phyloP scores from a whole-genome alignment of 1,140 invertebrate genomes.

The Pachypsylla venusta region DNA sequence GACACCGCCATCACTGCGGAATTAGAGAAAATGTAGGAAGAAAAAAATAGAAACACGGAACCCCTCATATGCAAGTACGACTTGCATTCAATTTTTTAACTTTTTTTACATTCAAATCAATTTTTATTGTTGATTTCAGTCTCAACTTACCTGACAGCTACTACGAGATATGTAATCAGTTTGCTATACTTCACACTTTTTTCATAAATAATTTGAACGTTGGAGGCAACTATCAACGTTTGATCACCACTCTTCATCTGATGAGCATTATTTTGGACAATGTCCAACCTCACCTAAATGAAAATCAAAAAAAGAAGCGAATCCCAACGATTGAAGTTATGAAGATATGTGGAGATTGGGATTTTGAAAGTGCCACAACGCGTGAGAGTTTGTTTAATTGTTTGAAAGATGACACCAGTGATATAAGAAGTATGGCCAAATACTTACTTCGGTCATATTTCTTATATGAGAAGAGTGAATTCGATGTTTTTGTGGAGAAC shows the following conservation, averaged over 20 bases:
- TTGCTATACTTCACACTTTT: constrained; percentile 29
- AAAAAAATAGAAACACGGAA: too few relatives aligned
- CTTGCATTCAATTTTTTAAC: too few relatives aligned
- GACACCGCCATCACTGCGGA: too few relatives aligned
- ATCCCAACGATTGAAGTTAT: background rate
- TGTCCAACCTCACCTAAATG: background rate
- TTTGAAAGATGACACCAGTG: constrained; percentile 19
- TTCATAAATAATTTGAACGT: constrained; percentile 34
- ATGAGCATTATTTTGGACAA: constrained; percentile 27
- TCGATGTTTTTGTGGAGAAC: constrained; percentile 18
- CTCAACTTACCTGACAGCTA: too few relatives aligned
- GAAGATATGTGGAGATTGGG: background rate
- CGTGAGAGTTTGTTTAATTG: background rate
- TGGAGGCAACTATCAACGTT: constrained; percentile 38
- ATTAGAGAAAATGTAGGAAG: too few relatives aligned
- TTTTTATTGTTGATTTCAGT: too few relatives aligned
- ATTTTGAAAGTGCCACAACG: background rate
- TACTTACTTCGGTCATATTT: constrained; percentile 33
- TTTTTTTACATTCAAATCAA: too few relatives aligned
- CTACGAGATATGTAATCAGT: too few relatives aligned
- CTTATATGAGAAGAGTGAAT: constrained; percentile 13
- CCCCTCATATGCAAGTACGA: too few relatives aligned
- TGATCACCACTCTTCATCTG: constrained; percentile 32
- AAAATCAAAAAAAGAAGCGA: constrained; percentile 4
- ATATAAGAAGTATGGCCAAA: constrained; percentile 34